phyloP scores from a whole-genome alignment of 2,888 invertebrate genomes.

The Petrolisthes cinctipes region DNA sequence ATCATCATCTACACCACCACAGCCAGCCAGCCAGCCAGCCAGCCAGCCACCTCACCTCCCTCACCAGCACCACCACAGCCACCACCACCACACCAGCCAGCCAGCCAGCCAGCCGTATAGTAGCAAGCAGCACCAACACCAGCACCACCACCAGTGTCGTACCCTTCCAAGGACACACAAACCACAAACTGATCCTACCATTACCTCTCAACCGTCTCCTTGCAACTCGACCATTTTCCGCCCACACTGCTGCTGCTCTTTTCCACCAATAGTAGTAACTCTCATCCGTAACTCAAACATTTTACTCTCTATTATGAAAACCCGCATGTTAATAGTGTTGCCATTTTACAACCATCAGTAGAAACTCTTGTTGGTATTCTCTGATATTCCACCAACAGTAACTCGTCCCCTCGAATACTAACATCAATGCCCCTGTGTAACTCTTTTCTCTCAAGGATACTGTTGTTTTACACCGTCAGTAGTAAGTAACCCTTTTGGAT shows the following conservation, averaged over 20 bases:
- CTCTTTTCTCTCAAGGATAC: too few species aligned
- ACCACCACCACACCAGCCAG: not conserved
- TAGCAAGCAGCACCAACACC: too few species aligned
- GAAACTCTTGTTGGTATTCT: too few species aligned
- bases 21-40: not conserved
- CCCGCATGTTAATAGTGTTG: too few species aligned
- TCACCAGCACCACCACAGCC: not conserved
- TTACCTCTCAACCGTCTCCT: not conserved
- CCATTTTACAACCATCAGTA: too few species aligned
- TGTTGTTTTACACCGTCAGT: too few species aligned
- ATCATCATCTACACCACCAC: not conserved
- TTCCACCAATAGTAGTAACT: not conserved
- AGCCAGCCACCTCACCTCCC: not conserved
- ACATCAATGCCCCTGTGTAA: too few species aligned
- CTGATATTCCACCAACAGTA: too few species aligned
- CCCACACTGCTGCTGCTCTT: not conserved
- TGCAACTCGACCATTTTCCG: not conserved
- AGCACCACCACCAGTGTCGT: not conserved
- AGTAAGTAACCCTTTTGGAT: too few species aligned
- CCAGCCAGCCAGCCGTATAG: not conserved
- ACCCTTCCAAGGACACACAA: conserved; percentile 6
- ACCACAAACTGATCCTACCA: conserved; percentile 1
- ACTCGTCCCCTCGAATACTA: too few species aligned
- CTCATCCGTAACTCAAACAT: not conserved
- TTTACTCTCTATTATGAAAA: not conserved